These are phyloP conservation scores for Dicrostonyx torquatus DNA, from an alignment of 2,797 vertebrate species.

Conservation along the genomic window DNA sequence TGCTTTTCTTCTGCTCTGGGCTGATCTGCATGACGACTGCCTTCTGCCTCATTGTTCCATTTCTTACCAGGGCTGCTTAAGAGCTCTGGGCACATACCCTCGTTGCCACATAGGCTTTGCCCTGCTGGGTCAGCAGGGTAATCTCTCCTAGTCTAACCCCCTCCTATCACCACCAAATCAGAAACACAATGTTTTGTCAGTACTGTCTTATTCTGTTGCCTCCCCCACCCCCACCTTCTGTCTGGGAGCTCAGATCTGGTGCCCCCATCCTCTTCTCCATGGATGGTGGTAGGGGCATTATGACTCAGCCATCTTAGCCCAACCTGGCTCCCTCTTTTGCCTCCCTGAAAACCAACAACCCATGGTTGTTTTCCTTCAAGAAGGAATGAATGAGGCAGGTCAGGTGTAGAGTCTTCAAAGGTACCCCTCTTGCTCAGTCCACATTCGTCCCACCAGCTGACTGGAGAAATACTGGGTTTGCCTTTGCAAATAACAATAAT, in stretches of 20 bases:
- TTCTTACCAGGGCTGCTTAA: not conserved
- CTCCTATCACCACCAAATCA: not conserved
- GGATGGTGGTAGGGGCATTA: not conserved
- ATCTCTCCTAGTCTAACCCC: too few species aligned
- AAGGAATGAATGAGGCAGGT: not conserved
- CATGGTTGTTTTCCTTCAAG: constrained; percentile 7
- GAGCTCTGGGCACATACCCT: not conserved
- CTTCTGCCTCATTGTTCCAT: not conserved
- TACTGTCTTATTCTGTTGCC: not conserved
- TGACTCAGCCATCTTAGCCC: not conserved
- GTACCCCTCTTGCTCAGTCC: not conserved
- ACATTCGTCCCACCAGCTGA: not conserved
- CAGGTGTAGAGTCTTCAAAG: constrained; percentile 23
- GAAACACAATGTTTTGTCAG: not conserved
- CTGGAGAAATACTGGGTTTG: constrained; percentile 57
- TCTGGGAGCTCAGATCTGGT: not conserved
- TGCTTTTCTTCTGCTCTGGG: not conserved
- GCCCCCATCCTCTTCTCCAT: not conserved
- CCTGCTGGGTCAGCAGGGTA: not conserved
- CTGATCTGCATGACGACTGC: not conserved
- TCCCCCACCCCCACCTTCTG: not conserved
- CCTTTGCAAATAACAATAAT: constrained; percentile 66
- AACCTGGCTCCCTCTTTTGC: not conserved
- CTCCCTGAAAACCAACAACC: not conserved
- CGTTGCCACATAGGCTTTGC: not conserved